These are phyloP conservation scores for Villa cingulata DNA, from an alignment of 2,888 invertebrate species.

Conservation along the genomic window DNA sequence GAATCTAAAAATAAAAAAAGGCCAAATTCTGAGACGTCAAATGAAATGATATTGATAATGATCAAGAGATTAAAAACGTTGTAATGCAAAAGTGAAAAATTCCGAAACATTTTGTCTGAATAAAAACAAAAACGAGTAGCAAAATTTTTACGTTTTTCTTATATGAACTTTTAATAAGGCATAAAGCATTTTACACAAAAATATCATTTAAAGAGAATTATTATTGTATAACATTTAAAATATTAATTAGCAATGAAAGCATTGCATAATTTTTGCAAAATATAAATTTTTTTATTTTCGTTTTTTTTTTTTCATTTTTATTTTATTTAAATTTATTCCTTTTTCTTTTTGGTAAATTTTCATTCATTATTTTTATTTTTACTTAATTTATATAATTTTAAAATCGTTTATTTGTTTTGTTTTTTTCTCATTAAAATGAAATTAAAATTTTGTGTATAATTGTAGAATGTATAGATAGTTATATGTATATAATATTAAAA, in stretches of 20 bases:
- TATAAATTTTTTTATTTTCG: not conserved
- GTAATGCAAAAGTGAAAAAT: too few species aligned
- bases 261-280: constrained; percentile 15
- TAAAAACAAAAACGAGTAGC: too few species aligned
- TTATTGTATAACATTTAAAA: constrained; percentile 11
- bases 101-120: too few species aligned
- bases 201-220: constrained; percentile 3
- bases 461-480: too few species aligned
- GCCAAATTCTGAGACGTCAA: too few species aligned
- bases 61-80: too few species aligned
- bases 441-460: too few species aligned
- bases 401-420: not conserved
- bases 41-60: too few species aligned
- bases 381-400: not conserved
- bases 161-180: constrained; percentile 8
- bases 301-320: not conserved
- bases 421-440: not conserved
- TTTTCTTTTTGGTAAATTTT: too few species aligned
- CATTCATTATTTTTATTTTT: not conserved
- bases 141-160: not conserved
- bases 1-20: too few species aligned
- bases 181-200: constrained; percentile 9
- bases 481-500: too few species aligned
- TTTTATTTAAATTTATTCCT: not conserved
- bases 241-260: constrained; percentile 24